Evolutionary conservation across 2,113 vertebrate species (phyloP).

Genomic region (Tupaia tana): DNA sequence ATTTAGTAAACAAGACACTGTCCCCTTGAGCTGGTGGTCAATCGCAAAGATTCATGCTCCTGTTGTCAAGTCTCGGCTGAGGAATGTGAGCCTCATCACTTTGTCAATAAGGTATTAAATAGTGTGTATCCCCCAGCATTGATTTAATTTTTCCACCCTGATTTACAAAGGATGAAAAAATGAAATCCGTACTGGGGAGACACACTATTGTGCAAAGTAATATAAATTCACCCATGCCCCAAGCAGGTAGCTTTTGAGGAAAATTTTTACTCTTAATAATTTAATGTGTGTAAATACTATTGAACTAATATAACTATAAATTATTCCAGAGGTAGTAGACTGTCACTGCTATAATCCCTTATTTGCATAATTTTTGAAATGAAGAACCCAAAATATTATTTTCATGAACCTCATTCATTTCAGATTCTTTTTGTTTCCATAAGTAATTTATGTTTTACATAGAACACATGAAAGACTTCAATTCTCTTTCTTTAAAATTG

Average conservation of each 20-base stretch:
- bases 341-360: not conserved
- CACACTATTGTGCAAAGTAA: not conserved
- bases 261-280: not conserved
- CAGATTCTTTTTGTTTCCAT: no score
- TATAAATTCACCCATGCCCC: not conserved
- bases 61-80: not conserved
- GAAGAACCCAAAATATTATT: not conserved
- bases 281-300: not conserved
- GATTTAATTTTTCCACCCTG: no score
- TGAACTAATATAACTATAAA: not conserved
- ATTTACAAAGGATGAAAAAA: conserved; percentile 8
- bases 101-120: not conserved
- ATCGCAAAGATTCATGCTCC: not conserved
- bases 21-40: not conserved
- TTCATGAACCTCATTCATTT: not conserved
- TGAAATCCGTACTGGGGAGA: not conserved
- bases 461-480: no score
- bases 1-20: not conserved
- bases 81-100: not conserved
- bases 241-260: not conserved
- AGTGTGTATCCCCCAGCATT: not conserved
- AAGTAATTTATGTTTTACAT: no score
- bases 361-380: not conserved
- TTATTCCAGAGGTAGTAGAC: not conserved
- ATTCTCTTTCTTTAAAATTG: no score